These are phyloP conservation scores for Lymantria dispar DNA, from an alignment of 2,888 invertebrate genomes.

Conservation along the genomic window DNA sequence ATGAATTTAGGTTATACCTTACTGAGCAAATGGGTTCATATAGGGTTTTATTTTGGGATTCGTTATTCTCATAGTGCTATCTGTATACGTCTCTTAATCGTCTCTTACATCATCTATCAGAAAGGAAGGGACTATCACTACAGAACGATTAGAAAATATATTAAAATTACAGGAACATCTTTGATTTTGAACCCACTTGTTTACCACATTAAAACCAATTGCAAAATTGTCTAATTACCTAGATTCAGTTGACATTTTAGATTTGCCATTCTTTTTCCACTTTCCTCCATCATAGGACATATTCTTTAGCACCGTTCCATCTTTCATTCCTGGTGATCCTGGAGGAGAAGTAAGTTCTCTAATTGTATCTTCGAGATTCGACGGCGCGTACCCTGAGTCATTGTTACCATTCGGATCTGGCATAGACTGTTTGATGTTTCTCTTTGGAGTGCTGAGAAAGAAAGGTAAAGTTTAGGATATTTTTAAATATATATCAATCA, in stretches of 20 bases:
- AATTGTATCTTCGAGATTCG: slow-evolving; percentile 79
- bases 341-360: slow-evolving; percentile 83
- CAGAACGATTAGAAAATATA: too few species aligned
- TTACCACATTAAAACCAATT: too few species aligned
- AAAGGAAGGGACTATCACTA: too few species aligned
- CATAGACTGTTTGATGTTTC: slow-evolving; percentile 62
- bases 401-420: slow-evolving; percentile 91
- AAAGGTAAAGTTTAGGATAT: not conserved
- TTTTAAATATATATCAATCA: not conserved
- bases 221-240: slow-evolving; percentile 41
- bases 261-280: slow-evolving; percentile 73
- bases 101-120: too few species aligned
- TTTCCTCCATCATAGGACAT: slow-evolving; percentile 56
- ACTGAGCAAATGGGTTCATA: too few species aligned
- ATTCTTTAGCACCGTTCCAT: slow-evolving; percentile 65
- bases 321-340: slow-evolving; percentile 72
- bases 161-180: too few species aligned
- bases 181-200: too few species aligned
- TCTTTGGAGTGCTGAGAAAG: slow-evolving; percentile 51
- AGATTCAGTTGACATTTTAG: slow-evolving; percentile 52
- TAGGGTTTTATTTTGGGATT: too few species aligned
- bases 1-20: too few species aligned
- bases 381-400: slow-evolving; percentile 91
- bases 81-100: too few species aligned
- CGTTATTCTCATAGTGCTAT: too few species aligned